Evolutionary conservation across 2,888 invertebrate genomes (phyloP).

Genomic region (Drosophila phalerata): DNA sequence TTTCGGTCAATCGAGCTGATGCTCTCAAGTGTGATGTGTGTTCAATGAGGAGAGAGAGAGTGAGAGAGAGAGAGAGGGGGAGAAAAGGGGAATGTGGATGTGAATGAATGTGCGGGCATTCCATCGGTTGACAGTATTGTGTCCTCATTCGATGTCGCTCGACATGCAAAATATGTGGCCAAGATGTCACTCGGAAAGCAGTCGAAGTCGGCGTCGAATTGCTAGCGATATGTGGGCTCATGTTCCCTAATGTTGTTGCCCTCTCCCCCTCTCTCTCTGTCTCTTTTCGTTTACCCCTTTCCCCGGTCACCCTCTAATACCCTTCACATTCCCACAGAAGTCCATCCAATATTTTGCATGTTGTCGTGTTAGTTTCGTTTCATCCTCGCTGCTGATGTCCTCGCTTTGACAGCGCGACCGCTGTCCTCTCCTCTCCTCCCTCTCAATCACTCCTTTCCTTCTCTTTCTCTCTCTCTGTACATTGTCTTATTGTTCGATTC

Average conservation of each 20-base stretch:
- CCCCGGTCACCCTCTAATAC: not conserved
- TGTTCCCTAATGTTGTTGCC: constrained; percentile 56
- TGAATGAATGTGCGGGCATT: constrained; percentile 83
- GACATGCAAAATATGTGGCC: constrained; percentile 83
- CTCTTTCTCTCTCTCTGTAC: not conserved
- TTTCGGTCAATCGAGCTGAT: constrained; percentile 83
- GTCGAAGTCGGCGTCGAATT: constrained; percentile 26
- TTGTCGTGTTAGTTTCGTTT: constrained; percentile 70
- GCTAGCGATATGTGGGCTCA: constrained; percentile 54
- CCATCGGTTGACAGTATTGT: constrained; percentile 77
- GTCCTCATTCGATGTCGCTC: constrained; percentile 71
- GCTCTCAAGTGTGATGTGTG: constrained; percentile 42
- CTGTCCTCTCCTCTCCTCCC: constrained; percentile 22
- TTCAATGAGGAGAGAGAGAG: not conserved
- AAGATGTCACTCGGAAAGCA: constrained; percentile 68
- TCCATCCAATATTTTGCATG: constrained; percentile 73
- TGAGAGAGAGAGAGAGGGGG: too few relatives aligned
- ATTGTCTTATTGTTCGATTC: constrained; percentile 65
- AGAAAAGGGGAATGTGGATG: constrained; percentile 26
- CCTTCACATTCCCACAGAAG: constrained; percentile 25
- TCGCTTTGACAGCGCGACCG: constrained; percentile 68
- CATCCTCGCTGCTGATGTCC: constrained; percentile 60
- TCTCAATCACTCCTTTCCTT: not conserved
- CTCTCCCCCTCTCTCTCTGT: not conserved
- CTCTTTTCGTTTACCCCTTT: too few relatives aligned